Evolutionary conservation across 2,888 invertebrate genomes (phyloP), one percentile per base, ranked within the genome.

Genomic region (Seira ritae): DNA sequence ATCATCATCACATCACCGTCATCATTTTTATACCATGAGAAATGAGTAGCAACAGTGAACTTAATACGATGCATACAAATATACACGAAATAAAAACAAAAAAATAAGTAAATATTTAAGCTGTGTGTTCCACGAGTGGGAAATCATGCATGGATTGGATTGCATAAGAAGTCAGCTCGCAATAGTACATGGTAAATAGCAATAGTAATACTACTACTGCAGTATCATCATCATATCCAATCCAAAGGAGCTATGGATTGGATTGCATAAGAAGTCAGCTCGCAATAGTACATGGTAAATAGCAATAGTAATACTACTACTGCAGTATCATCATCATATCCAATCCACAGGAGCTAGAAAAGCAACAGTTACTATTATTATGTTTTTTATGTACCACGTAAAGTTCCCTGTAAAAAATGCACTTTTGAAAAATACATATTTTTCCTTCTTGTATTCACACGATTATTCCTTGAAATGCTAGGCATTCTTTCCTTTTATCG

Each of bases 291-390:
- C n/a, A n/a, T n/a, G n/a, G n/a, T n/a, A n/a, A n/a, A n/a, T n/a
- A n/a, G n/a, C n/a, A n/a, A n/a, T n/a, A n/a, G n/a, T n/a, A n/a
- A n/a, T n/a, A n/a, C n/a, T n/a, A n/a, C n/a, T n/a, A n/a, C n/a
- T n/a, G n/a, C n/a, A n/a, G n/a, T n/a, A n/a, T n/a, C n/a, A n/a
- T n/a, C n/a, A n/a, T n/a, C n/a, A n/a, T n/a, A n/a, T n/a, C n/a
- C n/a, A n/a, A n/a, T n/a, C n/a, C n/a, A n/a, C n/a, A n/a, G n/a
- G n/a, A n/a, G n/a, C n/a, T n/a, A 68, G n/a, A n/a, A 22, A 46
- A 79, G 73, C 62, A 69, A 50, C 77, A 77, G 79, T 72, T 66
- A 73, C 70, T 77, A 70, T 70, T 68, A 22, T 68, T 55, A n/a
- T n/a, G n/a, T n/a, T n/a, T n/a, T n/a, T n/a, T n/a, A n/a, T n/a